These are phyloP conservation scores for Cyanoramphus novaezelandiae DNA, from an alignment of 2,113 vertebrate species.

Conservation along the genomic window DNA sequence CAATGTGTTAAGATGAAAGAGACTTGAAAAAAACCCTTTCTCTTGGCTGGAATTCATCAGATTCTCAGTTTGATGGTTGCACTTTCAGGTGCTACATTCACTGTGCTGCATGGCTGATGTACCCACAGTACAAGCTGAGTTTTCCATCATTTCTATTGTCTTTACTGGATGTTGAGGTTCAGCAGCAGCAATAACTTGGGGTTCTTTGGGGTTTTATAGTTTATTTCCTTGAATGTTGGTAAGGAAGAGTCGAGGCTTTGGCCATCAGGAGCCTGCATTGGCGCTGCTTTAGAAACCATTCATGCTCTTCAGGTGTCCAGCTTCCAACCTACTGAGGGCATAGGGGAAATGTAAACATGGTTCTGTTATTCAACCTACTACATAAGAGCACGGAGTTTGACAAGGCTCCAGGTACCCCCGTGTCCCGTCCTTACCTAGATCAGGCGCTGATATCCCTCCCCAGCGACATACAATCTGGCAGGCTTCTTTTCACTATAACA, in stretches of 20 bases:
- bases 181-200: neutral
- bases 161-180: neutral
- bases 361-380: conserved; percentile 74
- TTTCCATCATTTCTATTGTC: neutral
- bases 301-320: conserved; percentile 45
- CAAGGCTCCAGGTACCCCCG: conserved; percentile 68
- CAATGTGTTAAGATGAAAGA: neutral
- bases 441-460: conserved; percentile 68
- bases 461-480: conserved; percentile 71
- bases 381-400: conserved; percentile 72
- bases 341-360: conserved; percentile 77
- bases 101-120: rapidly evolving
- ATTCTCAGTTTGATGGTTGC: neutral
- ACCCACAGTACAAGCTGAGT: neutral
- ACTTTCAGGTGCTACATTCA: neutral
- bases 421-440: conserved; percentile 62
- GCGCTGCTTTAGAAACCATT: conserved; percentile 27
- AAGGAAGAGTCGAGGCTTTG: neutral
- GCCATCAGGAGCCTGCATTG: conserved; percentile 32
- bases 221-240: neutral
- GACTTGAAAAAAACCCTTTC: neutral
- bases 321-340: conserved; percentile 49
- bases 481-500: conserved; percentile 75
- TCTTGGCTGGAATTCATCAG: neutral
- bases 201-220: neutral